phyloP scores from a whole-genome alignment of 2,888 invertebrate genomes.

The Megaustenia siamemsis region DNA sequence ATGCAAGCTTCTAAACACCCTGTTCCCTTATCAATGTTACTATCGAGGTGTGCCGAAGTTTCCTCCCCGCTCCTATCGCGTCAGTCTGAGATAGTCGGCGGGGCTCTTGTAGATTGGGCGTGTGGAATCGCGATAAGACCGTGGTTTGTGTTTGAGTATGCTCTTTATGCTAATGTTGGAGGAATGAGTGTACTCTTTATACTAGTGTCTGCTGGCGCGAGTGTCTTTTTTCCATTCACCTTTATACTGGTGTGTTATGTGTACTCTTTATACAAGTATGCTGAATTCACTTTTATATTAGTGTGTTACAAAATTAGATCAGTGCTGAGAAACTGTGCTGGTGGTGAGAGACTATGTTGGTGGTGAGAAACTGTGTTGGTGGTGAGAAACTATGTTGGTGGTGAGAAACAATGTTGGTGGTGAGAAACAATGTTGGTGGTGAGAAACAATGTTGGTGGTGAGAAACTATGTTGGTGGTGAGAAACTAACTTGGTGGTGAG shows the following conservation, averaged over 20 bases:
- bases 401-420: no score
- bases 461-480: no score
- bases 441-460: no score
- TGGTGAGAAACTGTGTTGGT: no score
- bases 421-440: no score
- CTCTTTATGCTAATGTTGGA: slow-evolving; percentile 18
- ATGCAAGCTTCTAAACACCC: slow-evolving; percentile 22
- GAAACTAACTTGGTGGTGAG: no score
- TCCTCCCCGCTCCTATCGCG: slow-evolving; percentile 36
- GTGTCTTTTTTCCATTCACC: no score
- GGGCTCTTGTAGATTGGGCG: slow-evolving; percentile 33
- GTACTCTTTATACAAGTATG: background rate
- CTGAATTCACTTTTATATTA: background rate
- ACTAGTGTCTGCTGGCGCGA: background rate
- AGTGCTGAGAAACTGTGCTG: no score
- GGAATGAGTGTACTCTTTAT: background rate
- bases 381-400: no score
- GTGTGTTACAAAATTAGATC: background rate
- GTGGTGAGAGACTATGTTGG: no score
- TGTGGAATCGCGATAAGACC: slow-evolving; percentile 31
- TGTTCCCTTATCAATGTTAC: slow-evolving; percentile 6
- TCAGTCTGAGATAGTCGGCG: slow-evolving; percentile 20
- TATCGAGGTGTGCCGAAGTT: slow-evolving; percentile 44
- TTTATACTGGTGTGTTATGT: background rate
- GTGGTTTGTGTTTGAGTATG: slow-evolving; percentile 32